Evolutionary conservation across 2,888 invertebrate genomes (phyloP), one percentile per base, ranked within the genome.

Genomic region (Eudasyphora cyanicolor): DNA sequence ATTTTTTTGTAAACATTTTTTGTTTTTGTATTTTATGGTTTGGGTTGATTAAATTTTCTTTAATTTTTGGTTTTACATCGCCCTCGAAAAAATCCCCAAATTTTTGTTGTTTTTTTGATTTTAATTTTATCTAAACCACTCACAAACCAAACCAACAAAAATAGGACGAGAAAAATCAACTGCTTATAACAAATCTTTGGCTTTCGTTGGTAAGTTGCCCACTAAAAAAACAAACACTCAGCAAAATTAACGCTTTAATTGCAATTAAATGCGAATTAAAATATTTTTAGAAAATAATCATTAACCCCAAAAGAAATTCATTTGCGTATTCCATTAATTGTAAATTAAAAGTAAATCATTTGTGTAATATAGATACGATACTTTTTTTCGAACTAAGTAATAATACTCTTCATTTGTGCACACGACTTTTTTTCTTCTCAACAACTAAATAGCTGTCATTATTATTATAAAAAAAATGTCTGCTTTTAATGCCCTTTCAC

Each of bases 101-200:
- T 88, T 86, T 84, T 86, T 86, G 86, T 85, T 85, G 86, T 87
- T 87, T 83, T 82, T 89, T 89, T 93, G 93, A 10, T 62, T 69
- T 42, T 4, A 57, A 76, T 73, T n/a, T 62, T 67, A 67, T 79
- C 24, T 54, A 57, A 57, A 82, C 21, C 51, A 60, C 64, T 45
- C 54, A 42, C 57, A 29, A 51, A 78, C 21, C 12, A 57, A 67
- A 79, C 69, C 62, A 67, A 38, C 54, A 73, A 82, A 69, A 78
- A 95, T 95, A 97, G 97, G 97, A 97, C 95, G 97, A 97, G 96
- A 97, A 97, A 95, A 97, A 97, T 95, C 97, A 97, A 95, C 96
- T 97, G 94, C 95, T 97, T 94, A 96, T 97, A 94, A 96, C 97
- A 94, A 97, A 97, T 95, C 96, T 97, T 94, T 97, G 97, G 97